Base-by-base conservation (phyloP, 2,888 invertebrate species). In the Hermaeophaga mercurialis region DNA sequence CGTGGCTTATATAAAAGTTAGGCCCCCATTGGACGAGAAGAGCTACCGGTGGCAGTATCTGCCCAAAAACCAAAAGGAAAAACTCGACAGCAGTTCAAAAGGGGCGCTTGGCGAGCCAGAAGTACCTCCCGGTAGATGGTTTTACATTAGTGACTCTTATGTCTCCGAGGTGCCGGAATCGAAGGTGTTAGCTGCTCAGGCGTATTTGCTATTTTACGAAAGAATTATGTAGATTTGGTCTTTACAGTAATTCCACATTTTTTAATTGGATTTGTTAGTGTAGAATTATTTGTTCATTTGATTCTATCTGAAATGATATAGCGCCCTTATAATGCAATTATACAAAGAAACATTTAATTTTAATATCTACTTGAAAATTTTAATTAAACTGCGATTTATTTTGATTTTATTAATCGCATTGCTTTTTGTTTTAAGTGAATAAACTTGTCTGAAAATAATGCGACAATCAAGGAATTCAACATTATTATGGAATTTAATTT, bases 141-240 rank as follows among this genome's bases (percentile, higher is more conserved):
- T 90, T 80, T 90, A 90, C 74, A 88, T 96, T 45, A 96, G 96
- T 54, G 98, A 98, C 80, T 90, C 90, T 56, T 85, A 88, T 71
- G 94, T 96, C 0, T 83, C 84, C 31, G 90, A 92, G 75, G 89
- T 91, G 17, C 82, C 84, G 54, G 91, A 94, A 76, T 85, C 87
- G 1, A 83, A 85, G 63, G 96, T 96, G 56, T 81, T 95, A 39
- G 81, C 84, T 66, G 89, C 90, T 57, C 94, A 97, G 78, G 97
- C 98, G 11, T 98, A 98, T 79, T 82, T 98, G 47, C 83, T 98
- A 31, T 99, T 98, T 80, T 98, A 98, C 78, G 96, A 97, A 79
- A 85, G 96, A 77, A 89, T 96, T 76, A 81, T 89, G 77, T 93
- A 87, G 12, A 31, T 26, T 8, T 9, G 26, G 9, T 26, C 8